Percentiles rank a stretch among this genome's conserved stretches.
Evolutionary conservation across 1,140 invertebrate genomes (phyloP).

Genomic region (Marisa cornuarietis): DNA sequence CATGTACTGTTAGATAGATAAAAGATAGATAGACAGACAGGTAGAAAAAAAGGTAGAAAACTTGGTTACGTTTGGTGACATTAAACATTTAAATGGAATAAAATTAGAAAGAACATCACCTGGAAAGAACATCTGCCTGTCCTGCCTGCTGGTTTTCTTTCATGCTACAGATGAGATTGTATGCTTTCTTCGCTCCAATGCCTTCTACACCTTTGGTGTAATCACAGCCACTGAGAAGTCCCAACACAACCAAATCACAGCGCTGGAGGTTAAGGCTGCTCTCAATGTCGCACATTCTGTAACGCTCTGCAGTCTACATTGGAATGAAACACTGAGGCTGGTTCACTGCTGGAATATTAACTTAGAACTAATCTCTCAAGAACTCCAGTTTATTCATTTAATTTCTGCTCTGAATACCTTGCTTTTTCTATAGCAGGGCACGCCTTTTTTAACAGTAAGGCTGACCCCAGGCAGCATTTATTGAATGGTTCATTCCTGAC

Average conservation of each 20-base stretch:
- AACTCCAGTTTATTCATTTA: too few relatives aligned
- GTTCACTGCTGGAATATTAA: background rate
- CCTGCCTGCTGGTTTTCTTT: background rate
- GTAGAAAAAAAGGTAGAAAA: too few relatives aligned
- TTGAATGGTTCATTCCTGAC: too few relatives aligned
- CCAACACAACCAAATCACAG: constrained; percentile 86
- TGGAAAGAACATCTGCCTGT: background rate
- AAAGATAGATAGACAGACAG: background rate
- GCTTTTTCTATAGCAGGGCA: too few relatives aligned
- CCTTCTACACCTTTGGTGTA: constrained; percentile 22
- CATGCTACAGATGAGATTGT: constrained; percentile 2
- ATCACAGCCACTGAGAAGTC: constrained; percentile 23
- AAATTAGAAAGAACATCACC: too few relatives aligned
- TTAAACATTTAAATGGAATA: too few relatives aligned
- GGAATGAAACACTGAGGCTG: constrained; percentile 1
- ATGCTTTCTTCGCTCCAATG: constrained; percentile 13
- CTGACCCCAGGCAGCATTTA: too few relatives aligned
- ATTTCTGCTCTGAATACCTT: too few relatives aligned
- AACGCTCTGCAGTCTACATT: constrained; percentile 73
- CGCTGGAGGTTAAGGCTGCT: constrained; percentile 73
- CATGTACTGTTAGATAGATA: too few relatives aligned
- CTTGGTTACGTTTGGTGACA: too few relatives aligned
- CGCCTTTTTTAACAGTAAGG: too few relatives aligned
- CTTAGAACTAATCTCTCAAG: background rate
- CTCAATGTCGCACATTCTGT: constrained; percentile 75